Evolutionary conservation across 2,797 vertebrate genomes (phyloP).

Genomic region (Diplodus sargus): DNA sequence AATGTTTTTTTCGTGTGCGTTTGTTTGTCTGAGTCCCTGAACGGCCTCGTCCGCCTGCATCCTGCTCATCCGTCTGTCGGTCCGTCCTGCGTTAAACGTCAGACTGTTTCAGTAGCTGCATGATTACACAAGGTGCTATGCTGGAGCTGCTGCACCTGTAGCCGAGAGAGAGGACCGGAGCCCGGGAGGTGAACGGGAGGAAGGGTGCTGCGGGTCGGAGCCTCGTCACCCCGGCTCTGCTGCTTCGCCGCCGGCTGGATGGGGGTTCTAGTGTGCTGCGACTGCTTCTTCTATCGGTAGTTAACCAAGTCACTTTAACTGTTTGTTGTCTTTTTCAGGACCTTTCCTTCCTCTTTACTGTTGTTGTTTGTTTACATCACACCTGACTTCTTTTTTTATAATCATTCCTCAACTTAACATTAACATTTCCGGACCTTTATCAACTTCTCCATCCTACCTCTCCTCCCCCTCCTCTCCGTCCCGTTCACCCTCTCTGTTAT

Average conservation of each 20-base stretch:
- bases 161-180: constrained; percentile 42
- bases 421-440: constrained; percentile 13
- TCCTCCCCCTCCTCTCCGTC: background rate
- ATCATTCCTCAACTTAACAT: background rate
- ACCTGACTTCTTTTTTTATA: constrained; percentile 16
- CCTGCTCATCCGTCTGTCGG: background rate
- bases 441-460: constrained; percentile 8
- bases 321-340: background rate
- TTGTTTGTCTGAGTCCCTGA: constrained; percentile 1
- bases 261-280: constrained; percentile 89
- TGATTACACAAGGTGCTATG: constrained; percentile 46
- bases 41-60: background rate
- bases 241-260: constrained; percentile 75
- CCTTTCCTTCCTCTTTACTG: constrained; percentile 22
- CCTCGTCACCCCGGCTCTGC: constrained; percentile 58
- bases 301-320: constrained; percentile 24
- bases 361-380: constrained; percentile 9
- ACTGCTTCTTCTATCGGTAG: constrained; percentile 92
- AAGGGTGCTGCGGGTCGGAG: constrained; percentile 48
- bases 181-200: constrained; percentile 43
- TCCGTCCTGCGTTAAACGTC: constrained; percentile 2
- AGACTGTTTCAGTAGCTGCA: constrained; percentile 13
- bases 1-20: constrained; percentile 53
- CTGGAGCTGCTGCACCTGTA: constrained; percentile 79
- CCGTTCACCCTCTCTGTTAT: constrained; percentile 54